Evolutionary conservation across 2,113 vertebrate genomes (phyloP).

Genomic region (Nansenia antarctica): DNA sequence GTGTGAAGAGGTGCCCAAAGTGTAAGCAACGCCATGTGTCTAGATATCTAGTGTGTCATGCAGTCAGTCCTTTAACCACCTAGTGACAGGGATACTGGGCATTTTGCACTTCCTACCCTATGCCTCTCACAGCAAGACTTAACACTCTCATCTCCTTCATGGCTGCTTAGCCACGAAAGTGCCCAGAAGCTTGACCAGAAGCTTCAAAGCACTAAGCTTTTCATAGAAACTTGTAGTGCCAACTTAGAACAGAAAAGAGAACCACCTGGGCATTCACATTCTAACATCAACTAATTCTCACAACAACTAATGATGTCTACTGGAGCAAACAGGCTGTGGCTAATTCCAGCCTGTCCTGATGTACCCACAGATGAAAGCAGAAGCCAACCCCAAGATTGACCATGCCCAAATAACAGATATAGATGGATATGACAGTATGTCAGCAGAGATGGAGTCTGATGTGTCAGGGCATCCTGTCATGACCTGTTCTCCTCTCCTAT

Average conservation of each 20-base stretch:
- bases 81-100: not conserved
- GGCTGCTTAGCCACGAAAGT: not conserved
- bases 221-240: not conserved
- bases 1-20: not conserved
- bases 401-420: not conserved
- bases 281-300: no score
- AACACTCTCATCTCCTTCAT: not conserved
- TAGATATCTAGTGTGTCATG: no score
- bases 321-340: not conserved
- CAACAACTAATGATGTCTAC: not conserved
- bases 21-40: no score
- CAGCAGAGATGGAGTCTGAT: not conserved
- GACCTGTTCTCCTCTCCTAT: not conserved
- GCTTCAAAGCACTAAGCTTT: not conserved
- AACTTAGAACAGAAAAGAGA: not conserved
- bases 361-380: not conserved
- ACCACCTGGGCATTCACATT: constrained; percentile 5
- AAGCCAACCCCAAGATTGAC: not conserved
- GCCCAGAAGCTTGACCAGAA: not conserved
- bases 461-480: not conserved
- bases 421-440: not conserved
- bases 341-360: not conserved
- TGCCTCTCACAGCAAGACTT: not conserved
- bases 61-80: no score
- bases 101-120: not conserved